A percentile compares a stretch with the other conserved stretches of the same genome.
phyloP scores from a whole-genome alignment of 2,113 vertebrate species.

The Embiotoca jacksoni region DNA sequence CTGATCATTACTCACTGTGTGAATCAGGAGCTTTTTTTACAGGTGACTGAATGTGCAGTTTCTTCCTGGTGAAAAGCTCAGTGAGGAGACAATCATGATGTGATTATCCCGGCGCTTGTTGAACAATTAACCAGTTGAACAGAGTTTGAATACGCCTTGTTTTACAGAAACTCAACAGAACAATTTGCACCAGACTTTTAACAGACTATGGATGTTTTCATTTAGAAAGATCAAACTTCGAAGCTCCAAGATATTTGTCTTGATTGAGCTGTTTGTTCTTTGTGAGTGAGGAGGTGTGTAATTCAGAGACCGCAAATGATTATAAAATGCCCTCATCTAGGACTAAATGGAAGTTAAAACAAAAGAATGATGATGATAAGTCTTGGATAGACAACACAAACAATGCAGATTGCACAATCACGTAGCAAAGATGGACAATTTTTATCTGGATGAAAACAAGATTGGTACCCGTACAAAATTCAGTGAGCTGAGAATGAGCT shows the following conservation, averaged over 20 bases:
- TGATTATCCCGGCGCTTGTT: neutral
- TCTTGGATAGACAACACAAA: too few relatives aligned
- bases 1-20: slow-evolving; percentile 7
- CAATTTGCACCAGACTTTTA: neutral
- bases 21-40: neutral
- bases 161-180: neutral
- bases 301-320: neutral
- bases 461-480: too few relatives aligned
- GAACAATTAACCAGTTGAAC: slow-evolving; percentile 4
- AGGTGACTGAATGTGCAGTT: neutral
- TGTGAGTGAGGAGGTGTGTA: neutral
- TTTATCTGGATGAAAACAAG: too few relatives aligned
- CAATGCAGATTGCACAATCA: too few relatives aligned
- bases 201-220: neutral
- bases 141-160: neutral
- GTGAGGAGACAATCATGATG: neutral
- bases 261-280: neutral
- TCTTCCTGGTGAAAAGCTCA: slow-evolving; percentile 9
- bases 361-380: too few relatives aligned
- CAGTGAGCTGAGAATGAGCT: too few relatives aligned
- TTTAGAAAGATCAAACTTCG: neutral
- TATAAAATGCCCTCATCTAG: neutral
- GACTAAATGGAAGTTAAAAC: too few relatives aligned
- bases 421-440: too few relatives aligned
- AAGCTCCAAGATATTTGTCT: neutral